Conservation (phyloP, 1,140 invertebrate species). For the Geopemphigus sp. region DNA sequence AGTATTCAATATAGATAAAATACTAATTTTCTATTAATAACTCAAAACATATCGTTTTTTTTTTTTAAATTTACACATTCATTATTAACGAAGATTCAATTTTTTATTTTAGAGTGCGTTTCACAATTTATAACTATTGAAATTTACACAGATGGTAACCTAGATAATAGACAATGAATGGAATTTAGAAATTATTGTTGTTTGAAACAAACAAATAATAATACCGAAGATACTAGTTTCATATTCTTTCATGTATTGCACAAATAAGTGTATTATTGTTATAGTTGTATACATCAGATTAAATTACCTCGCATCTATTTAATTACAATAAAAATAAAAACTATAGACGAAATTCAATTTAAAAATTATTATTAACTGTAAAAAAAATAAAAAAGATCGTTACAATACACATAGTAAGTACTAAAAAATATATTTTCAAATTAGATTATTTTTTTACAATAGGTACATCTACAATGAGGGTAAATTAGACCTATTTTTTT, state of each 20-base stretch:
- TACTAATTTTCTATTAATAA: no score
- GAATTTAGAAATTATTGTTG: slow-evolving; percentile 1
- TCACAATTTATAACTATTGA: slow-evolving; percentile 8
- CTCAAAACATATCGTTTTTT: no score
- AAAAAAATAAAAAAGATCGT: no score
- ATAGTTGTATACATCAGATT: background rate
- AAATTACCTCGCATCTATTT: background rate
- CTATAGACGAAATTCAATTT: no score
- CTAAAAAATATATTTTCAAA: no score
- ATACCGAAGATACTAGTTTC: background rate
- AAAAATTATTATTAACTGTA: no score
- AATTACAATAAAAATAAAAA: slow-evolving; percentile 8
- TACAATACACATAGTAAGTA: no score
- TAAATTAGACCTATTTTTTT: no score
- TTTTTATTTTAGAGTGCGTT: background rate
- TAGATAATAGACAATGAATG: slow-evolving; percentile 7
- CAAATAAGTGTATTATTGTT: background rate
- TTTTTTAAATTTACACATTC: no score
- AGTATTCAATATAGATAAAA: background rate
- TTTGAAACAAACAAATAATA: slow-evolving; percentile 3
- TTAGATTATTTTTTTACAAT: no score
- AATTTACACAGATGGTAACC: background rate
- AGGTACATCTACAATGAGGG: no score
- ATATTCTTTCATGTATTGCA: slow-evolving; percentile 4
- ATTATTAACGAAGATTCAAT: background rate